Conservation (phyloP, 2,888 invertebrate genomes). For the Aphodius granarius region DNA sequence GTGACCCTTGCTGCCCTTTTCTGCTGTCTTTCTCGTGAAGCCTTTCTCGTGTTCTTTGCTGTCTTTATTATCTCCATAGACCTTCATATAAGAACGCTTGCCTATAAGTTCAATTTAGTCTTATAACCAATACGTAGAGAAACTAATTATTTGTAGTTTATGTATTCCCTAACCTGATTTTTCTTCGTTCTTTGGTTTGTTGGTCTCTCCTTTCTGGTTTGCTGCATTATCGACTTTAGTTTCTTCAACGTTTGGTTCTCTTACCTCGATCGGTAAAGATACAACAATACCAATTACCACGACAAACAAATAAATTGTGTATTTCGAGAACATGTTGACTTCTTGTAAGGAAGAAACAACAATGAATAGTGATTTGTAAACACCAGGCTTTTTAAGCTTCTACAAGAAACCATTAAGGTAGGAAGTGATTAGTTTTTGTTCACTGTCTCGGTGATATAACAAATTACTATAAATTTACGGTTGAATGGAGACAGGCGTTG, state of each 20-base stretch:
- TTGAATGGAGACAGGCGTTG: background rate
- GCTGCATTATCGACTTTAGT: constrained; percentile 1
- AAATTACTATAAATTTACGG: background rate
- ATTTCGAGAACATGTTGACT: background rate
- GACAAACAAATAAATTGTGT: background rate
- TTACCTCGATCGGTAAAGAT: background rate
- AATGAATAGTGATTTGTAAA: background rate
- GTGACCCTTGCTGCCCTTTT: constrained; percentile 71
- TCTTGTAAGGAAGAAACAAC: background rate
- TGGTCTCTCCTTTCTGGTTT: background rate
- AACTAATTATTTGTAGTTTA: no score
- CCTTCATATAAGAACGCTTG: constrained; percentile 57
- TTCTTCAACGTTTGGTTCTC: background rate
- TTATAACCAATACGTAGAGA: no score
- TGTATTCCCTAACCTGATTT: constrained; percentile 10
- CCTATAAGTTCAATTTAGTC: background rate
- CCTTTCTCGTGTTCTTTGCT: constrained; percentile 62
- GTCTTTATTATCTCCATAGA: constrained; percentile 61
- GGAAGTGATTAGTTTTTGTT: background rate
- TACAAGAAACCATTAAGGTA: background rate
- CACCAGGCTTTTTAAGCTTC: background rate
- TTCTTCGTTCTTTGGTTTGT: constrained; percentile 5
- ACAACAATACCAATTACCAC: background rate
- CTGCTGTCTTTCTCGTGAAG: constrained; percentile 64
- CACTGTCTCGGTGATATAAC: background rate